These are phyloP conservation scores for Cydia strobilella DNA, from an alignment of 1,140 invertebrate species.

Conservation along the genomic window DNA sequence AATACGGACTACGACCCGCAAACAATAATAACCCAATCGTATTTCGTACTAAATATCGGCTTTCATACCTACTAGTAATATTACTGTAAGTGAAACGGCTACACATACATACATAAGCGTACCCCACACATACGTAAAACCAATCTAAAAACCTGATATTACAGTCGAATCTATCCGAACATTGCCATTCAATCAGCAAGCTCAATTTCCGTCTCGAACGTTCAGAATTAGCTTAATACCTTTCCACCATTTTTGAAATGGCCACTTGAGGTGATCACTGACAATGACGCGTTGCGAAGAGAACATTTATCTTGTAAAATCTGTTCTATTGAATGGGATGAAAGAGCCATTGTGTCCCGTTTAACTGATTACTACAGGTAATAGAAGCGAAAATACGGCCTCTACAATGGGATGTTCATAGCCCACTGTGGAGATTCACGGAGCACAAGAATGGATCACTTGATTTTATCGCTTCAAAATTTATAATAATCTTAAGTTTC, in stretches of 20 bases:
- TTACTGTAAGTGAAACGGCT: neutral
- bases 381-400: constrained; percentile 39
- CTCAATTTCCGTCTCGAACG: constrained; percentile 27
- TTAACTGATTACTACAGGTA: constrained; percentile 41
- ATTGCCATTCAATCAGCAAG: neutral
- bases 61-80: neutral
- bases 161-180: neutral
- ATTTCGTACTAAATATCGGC: too few relatives aligned
- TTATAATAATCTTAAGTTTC: neutral
- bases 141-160: constrained; percentile 16
- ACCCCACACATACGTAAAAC: constrained; percentile 11
- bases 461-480: neutral
- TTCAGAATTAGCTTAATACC: constrained; percentile 30
- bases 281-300: constrained; percentile 33
- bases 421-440: constrained; percentile 21
- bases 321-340: constrained; percentile 38
- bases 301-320: constrained; percentile 40
- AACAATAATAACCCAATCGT: too few relatives aligned
- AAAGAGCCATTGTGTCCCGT: constrained; percentile 39
- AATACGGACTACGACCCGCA: too few relatives aligned
- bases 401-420: constrained; percentile 36
- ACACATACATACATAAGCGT: neutral
- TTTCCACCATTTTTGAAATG: constrained; percentile 35
- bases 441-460: neutral
- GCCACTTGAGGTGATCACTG: constrained; percentile 33